phyloP scores from a whole-genome alignment of 2,113 vertebrate genomes.

The Odontesthes bonariensis region DNA sequence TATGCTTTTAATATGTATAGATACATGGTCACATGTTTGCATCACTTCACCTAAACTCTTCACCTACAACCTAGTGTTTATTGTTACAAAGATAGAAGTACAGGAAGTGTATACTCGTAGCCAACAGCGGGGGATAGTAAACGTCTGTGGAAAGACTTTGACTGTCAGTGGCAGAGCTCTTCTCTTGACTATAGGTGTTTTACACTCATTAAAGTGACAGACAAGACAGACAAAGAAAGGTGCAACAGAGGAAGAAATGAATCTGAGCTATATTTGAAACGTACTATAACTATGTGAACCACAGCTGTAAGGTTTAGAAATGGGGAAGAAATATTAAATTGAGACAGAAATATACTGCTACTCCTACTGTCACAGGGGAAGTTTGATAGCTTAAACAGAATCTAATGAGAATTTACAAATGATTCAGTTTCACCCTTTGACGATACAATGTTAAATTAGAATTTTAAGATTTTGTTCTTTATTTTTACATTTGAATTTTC shows the following conservation, averaged over 20 bases:
- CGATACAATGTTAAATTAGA: too few species aligned
- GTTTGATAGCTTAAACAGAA: background rate
- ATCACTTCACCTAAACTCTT: background rate
- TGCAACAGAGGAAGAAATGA: constrained; percentile 1
- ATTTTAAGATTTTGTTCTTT: too few species aligned
- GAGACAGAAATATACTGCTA: background rate
- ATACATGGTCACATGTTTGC: too few species aligned
- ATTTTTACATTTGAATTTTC: too few species aligned
- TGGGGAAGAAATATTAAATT: background rate
- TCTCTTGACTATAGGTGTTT: constrained; percentile 16
- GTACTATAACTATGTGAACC: background rate
- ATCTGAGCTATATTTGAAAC: constrained; percentile 43
- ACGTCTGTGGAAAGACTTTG: constrained; percentile 23
- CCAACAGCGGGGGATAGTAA: constrained; percentile 33
- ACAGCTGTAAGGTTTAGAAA: constrained; percentile 16
- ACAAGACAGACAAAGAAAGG: constrained; percentile 24
- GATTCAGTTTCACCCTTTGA: too few species aligned
- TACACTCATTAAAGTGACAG: constrained; percentile 59
- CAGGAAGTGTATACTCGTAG: background rate
- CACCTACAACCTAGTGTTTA: background rate
- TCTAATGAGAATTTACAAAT: background rate
- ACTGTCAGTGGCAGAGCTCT: background rate
- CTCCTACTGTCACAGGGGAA: background rate
- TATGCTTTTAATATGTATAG: too few species aligned
- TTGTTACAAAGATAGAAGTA: background rate